Base-by-base conservation (phyloP, 2,888 invertebrate species). In the Copidosoma aretas region DNA sequence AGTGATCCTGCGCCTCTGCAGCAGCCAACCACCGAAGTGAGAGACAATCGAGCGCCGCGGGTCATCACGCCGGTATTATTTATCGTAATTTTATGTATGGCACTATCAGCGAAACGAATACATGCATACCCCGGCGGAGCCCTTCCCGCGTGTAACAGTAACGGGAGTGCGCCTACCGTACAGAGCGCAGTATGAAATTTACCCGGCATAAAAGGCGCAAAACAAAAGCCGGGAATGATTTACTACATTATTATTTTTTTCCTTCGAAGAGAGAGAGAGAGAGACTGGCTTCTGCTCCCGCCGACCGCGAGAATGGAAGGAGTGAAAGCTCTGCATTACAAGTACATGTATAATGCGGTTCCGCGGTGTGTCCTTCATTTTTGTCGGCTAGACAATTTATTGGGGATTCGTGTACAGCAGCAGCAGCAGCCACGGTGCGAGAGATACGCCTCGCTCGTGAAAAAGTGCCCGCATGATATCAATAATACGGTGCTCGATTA, bases 41-140 rank as follows among this genome's bases (percentile, higher is more conserved):
- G 65, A 62, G 68, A 71, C 71, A 71, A 71, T 71, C 68, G 71
- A 71, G 46, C 25, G 68, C 71, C 67, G 51, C 64, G 59, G 66
- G 68, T 60, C 60, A 64, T 54, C 57, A n/a, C 10, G 58, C 49
- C 19, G 49, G 39, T 62, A 65, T 67, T 71, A 82, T 82, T 82
- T 82, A 82, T 82, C 79, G 82, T 82, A 79, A 82, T 82, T 82
- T 82, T 82, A 82, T 82, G 82, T 82, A 81, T 81, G 79, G 77
- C 80, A 79, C 82, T 80, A 82, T 82, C 79, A 79, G 76, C 65
- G 77, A 72, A 67, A 70, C 60, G 67, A 67, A 68, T 61, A 64
- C 43, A 19, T 15, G n/a, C 41, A 24, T 17, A 17, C 24, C 1
- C 24, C 19, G 21, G 32, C 43, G 54, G 52, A 32, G 8, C 32